These are phyloP conservation scores for Caenorhabditis sp. DNA, from an alignment of 2,888 invertebrate genomes.

Conservation along the genomic window DNA sequence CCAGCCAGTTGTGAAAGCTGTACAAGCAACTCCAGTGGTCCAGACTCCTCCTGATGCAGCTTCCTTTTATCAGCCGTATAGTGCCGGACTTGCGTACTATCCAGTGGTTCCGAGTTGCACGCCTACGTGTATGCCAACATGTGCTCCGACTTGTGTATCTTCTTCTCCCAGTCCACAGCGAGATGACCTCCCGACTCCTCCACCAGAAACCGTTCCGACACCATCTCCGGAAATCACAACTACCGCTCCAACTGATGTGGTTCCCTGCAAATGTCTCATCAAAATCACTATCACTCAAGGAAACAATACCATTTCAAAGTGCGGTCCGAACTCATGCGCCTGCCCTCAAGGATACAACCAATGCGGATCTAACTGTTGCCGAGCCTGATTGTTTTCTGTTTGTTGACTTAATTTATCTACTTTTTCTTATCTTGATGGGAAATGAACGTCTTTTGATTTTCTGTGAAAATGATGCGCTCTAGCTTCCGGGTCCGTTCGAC, in stretches of 20 bases:
- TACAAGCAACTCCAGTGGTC: not conserved
- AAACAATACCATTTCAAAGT: slow-evolving; percentile 20
- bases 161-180: slow-evolving; percentile 13
- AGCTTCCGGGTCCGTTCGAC: too few relatives aligned
- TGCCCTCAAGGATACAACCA: slow-evolving; percentile 46
- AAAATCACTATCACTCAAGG: slow-evolving; percentile 58
- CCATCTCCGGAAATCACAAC: slow-evolving; percentile 22
- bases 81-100: slow-evolving; percentile 3
- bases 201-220: slow-evolving; percentile 46
- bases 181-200: slow-evolving; percentile 57
- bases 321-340: slow-evolving; percentile 36
- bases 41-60: not conserved
- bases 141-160: slow-evolving; percentile 36
- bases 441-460: not conserved
- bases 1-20: not conserved
- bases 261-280: slow-evolving; percentile 50
- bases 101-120: slow-evolving; percentile 25
- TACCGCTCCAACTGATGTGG: slow-evolving; percentile 20
- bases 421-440: slow-evolving; percentile 10
- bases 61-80: slow-evolving; percentile 13
- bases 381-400: not conserved
- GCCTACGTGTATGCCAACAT: slow-evolving; percentile 45
- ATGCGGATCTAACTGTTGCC: slow-evolving; percentile 51
- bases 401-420: slow-evolving; percentile 24
- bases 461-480: too few relatives aligned